These are phyloP conservation scores for Eudemis profundana DNA, from an alignment of 2,888 invertebrate genomes.

Conservation along the genomic window DNA sequence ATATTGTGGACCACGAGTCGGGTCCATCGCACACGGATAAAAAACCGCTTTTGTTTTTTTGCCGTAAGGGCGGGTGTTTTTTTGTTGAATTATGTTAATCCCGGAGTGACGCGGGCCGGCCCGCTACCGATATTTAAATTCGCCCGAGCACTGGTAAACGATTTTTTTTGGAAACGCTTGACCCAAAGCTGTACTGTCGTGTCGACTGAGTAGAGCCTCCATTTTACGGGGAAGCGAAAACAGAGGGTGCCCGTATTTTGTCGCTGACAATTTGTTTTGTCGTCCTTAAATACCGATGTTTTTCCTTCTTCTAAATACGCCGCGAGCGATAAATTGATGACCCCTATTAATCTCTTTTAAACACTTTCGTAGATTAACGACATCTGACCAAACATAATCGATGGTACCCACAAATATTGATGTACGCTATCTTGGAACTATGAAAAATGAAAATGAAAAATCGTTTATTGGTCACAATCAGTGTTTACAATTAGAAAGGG, in stretches of 20 bases:
- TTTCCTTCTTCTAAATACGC: conserved; percentile 39
- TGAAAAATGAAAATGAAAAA: too few species aligned
- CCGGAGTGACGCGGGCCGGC: conserved; percentile 69
- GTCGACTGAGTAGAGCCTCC: conserved; percentile 56
- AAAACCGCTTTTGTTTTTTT: conserved; percentile 72
- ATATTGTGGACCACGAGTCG: conserved; percentile 71
- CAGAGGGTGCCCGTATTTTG: conserved; percentile 57
- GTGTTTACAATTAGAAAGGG: too few species aligned
- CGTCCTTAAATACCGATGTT: conserved; percentile 46
- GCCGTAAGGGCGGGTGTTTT: conserved; percentile 67
- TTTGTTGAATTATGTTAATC: conserved; percentile 83
- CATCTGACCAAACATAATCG: conserved; percentile 23
- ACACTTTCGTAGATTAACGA: conserved; percentile 35
- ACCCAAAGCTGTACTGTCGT: conserved; percentile 44
- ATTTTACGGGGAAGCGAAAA: conserved; percentile 59
- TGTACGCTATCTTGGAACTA: not conserved
- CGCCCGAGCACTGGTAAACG: conserved; percentile 62
- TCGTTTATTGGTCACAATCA: too few species aligned
- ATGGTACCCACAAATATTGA: conserved; percentile 19
- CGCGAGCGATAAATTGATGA: conserved; percentile 41
- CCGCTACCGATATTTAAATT: conserved; percentile 80
- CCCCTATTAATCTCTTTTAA: conserved; percentile 43
- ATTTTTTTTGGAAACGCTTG: conserved; percentile 56
- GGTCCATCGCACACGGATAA: conserved; percentile 64
- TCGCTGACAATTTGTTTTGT: conserved; percentile 48